These are phyloP conservation scores for Heliconius aoede DNA, from an alignment of 2,888 invertebrate genomes.

Conservation along the genomic window DNA sequence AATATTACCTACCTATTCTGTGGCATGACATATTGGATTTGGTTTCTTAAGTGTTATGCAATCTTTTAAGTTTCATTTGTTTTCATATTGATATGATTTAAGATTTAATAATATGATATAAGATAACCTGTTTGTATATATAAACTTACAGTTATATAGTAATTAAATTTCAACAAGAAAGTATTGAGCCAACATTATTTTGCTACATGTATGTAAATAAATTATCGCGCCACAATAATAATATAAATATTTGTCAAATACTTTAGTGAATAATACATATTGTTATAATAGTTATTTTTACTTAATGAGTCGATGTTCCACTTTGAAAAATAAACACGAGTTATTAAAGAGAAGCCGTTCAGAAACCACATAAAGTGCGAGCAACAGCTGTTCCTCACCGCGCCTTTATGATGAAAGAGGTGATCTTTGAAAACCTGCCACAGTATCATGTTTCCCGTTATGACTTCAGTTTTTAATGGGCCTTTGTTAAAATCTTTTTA, in stretches of 20 bases:
- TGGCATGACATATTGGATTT: not conserved
- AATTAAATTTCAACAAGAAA: not conserved
- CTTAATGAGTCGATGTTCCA: slow-evolving; percentile 71
- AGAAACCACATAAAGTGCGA: slow-evolving; percentile 79
- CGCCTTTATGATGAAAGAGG: slow-evolving; percentile 79
- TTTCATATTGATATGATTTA: not conserved
- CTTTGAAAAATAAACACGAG: slow-evolving; percentile 78
- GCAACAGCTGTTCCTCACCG: slow-evolving; percentile 78
- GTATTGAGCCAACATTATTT: not conserved
- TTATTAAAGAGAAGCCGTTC: slow-evolving; percentile 79
- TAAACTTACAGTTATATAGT: no score
- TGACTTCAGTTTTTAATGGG: slow-evolving; percentile 80
- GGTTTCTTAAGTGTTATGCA: not conserved
- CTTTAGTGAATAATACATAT: slow-evolving; percentile 57
- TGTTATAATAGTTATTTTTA: slow-evolving; percentile 66
- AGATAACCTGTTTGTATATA: no score
- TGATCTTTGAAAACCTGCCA: slow-evolving; percentile 67
- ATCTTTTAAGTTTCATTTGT: not conserved
- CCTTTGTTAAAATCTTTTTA: slow-evolving; percentile 75
- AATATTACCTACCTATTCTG: slow-evolving; percentile 33
- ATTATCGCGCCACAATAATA: not conserved
- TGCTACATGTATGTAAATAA: not conserved
- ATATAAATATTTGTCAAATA: slow-evolving; percentile 44
- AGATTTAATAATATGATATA: no score
- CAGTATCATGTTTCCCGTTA: slow-evolving; percentile 82